Conservation (phyloP, 2,113 vertebrate species). For the Saimiri boliviensis region DNA sequence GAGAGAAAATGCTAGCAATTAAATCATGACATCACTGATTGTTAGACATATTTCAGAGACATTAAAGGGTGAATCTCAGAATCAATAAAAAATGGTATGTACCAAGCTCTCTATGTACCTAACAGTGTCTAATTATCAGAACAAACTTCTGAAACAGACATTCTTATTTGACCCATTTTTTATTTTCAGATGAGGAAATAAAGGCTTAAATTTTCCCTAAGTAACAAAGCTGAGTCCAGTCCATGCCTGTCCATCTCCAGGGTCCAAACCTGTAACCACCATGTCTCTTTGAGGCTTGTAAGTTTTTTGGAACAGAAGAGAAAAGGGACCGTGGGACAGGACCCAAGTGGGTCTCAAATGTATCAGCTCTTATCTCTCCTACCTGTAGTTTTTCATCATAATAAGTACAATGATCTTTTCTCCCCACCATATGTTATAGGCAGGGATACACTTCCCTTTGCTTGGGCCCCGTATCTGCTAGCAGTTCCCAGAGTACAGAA, state of each 20-base stretch:
- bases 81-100: background rate
- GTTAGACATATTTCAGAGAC: background rate
- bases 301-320: background rate
- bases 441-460: background rate
- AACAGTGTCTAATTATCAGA: background rate
- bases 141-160: background rate
- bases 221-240: background rate
- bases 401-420: background rate
- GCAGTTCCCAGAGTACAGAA: background rate
- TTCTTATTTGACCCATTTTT: background rate
- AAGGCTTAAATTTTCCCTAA: background rate
- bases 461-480: background rate
- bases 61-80: background rate
- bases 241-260: background rate
- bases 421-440: rapidly evolving
- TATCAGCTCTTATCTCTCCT: background rate
- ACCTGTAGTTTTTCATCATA: background rate
- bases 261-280: background rate
- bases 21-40: background rate
- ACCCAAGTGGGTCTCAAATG: no score
- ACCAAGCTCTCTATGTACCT: background rate
- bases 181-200: background rate
- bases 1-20: background rate
- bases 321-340: background rate
- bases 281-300: background rate